Base-by-base conservation (phyloP, 2,797 vertebrate genomes). In the Prionace glauca region DNA sequence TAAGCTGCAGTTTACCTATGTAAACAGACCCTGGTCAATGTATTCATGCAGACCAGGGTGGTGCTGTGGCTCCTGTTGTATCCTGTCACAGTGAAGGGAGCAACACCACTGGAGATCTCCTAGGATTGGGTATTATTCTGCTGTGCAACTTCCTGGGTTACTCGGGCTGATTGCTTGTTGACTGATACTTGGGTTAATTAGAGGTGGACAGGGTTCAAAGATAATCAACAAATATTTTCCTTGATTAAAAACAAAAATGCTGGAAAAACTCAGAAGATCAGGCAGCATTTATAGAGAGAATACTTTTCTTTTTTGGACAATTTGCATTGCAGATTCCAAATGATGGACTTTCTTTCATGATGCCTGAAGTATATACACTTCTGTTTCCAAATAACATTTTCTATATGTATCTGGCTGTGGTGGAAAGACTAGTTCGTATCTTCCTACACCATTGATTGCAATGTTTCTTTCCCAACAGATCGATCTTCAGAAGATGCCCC, bases 401-500 rank as follows among this genome's bases (percentile, higher is more conserved):
- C 69, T 74, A n/a, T 24, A 9, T 8, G 41, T 24, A 45, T 20
- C 20, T 24, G 22, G 79, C 26, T 74, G 72, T 74, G 20, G 3
- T 22, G 36, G 36, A 22, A 24, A 8, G 7, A 2, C 79, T 22
- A 22, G 5, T 1, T 9, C 18, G 0, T 84, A 36, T 45, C 8
- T 45, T 41, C 20, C 20, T 84, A 18, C 16, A 24, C 20, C 29
- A 8, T 81, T 45, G 26, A 24, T 95, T 0, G 1, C 3, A 20
- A 1, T 79, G 22, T 36, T 26, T 65, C 22, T 84, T 81, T 29
- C 32, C 1, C 12, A 90, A 84, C 97, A 99, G 99, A 99, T 99
- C 96, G 99, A 99, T 97, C 98, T 99, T 71, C 99, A 99, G 97
- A 99, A 99, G 97, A 99, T 99, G 99, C 99, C 99, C 0, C 96